phyloP scores from a whole-genome alignment of 1,140 invertebrate genomes.

The Melitaea cinxia region DNA sequence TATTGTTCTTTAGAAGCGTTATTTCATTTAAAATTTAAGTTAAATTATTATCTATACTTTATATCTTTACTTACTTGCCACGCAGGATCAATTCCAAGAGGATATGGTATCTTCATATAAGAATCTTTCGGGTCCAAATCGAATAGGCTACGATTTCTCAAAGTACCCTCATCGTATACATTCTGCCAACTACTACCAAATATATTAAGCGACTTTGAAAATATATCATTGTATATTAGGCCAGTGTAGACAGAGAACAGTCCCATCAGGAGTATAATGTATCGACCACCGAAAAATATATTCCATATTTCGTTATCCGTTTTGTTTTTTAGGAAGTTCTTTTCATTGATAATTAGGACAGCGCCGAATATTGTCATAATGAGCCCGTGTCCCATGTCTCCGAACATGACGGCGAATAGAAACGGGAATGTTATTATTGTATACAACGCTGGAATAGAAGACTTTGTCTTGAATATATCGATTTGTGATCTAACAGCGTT shows the following conservation, averaged over 20 bases:
- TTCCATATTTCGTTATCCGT: slow-evolving; percentile 88
- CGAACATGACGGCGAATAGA: slow-evolving; percentile 90
- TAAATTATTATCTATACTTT: neutral
- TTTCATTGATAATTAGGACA: slow-evolving; percentile 85
- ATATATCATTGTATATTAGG: slow-evolving; percentile 92
- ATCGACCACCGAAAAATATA: slow-evolving; percentile 92
- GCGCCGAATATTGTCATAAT: slow-evolving; percentile 85
- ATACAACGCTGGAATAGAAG: slow-evolving; percentile 79
- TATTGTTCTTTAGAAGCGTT: too few species aligned
- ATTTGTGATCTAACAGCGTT: too few species aligned
- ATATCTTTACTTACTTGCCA: slow-evolving; percentile 84
- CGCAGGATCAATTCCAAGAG: slow-evolving; percentile 91
- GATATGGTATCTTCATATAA: slow-evolving; percentile 84
- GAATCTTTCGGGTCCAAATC: slow-evolving; percentile 83
- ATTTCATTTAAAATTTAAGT: neutral
- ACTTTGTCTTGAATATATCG: too few species aligned
- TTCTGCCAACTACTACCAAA: slow-evolving; percentile 89
- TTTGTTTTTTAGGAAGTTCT: slow-evolving; percentile 76
- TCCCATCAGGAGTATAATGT: slow-evolving; percentile 93
- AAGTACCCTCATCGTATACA: slow-evolving; percentile 74
- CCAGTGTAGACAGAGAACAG: slow-evolving; percentile 92
- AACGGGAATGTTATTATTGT: slow-evolving; percentile 91
- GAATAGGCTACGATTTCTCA: slow-evolving; percentile 65
- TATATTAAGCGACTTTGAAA: slow-evolving; percentile 91
- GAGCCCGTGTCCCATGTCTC: slow-evolving; percentile 87